Evolutionary conservation across 2,797 vertebrate species (phyloP).

Genomic region (Chelonia mydas): DNA sequence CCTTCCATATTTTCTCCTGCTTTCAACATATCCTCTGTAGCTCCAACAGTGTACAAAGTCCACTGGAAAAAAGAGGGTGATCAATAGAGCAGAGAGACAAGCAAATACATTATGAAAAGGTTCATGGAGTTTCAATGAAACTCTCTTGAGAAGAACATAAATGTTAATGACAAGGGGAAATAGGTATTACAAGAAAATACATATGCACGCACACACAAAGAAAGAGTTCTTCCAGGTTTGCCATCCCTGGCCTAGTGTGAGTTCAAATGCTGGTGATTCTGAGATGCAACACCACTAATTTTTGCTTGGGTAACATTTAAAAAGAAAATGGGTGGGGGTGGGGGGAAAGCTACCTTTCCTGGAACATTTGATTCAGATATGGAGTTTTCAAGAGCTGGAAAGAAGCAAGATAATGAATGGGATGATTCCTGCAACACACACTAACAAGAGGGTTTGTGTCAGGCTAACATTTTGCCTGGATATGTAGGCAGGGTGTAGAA

Average conservation of each 20-base stretch:
- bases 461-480: neutral
- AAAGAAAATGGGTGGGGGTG: neutral
- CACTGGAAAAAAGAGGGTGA: accelerated
- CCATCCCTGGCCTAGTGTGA: neutral
- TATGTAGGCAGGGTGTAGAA: neutral
- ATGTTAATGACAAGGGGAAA: neutral
- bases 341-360: neutral
- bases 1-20: neutral
- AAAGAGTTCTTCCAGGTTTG: neutral
- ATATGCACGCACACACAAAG: accelerated
- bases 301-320: neutral
- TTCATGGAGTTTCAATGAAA: neutral
- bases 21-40: neutral
- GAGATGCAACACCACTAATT: neutral
- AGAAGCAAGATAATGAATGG: neutral
- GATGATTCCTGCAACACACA: neutral
- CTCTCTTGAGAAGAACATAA: neutral
- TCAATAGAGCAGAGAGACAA: neutral
- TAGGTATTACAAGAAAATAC: neutral
- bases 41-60: neutral
- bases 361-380: neutral
- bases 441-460: conserved; percentile 18
- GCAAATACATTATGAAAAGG: neutral
- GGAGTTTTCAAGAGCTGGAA: neutral
- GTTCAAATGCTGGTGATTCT: neutral